Evolutionary conservation across 2,797 vertebrate species (phyloP), one percentile per base, ranked within the genome.

Genomic region (Karalla daura): DNA sequence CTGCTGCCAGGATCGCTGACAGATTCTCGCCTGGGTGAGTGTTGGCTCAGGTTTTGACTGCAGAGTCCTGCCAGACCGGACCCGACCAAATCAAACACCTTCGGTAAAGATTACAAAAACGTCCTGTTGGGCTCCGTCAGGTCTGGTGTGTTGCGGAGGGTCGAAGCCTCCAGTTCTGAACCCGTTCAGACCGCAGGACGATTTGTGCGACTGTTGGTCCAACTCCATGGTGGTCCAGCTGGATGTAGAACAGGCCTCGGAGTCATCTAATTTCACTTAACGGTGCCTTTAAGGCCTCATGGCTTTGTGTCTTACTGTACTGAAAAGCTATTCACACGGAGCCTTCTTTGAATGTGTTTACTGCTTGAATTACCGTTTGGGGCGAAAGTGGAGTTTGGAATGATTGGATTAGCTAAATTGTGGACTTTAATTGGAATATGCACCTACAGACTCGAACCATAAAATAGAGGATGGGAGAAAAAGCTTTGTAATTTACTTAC

Each of bases 41-140:
- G 40, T 83, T 78, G 81, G 85, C 72, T 46, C 4, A 0, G 1
- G 11, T 33, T 41, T 0, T 45, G 50, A 18, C 69, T 15, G 24
- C 41, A 24, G 64, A 74, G 35, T 30, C 6, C 37, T 50, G 56
- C 74, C 68, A 83, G 71, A 64, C 61, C 2, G 39, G 58, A 53
- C 54, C n/a, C 14, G 70, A 86, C 82, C 82, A 84, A 88, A 72
- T 79, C 77, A 86, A 89, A 86, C 82, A 85, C 80, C 74, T 85
- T 74, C 45, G 39, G 54, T 54, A 33, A 33, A 77, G 35, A 23
- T 56, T n/a, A 15, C 15, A 7, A 7, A 33, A 20, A 9, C 7
- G 33, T 33, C 28, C 47, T 52, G 63, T 51, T 18, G 61, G 87
- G 85, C 81, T 86, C 81, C 80, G 5, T 9, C 27, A 18, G 67